Conservation (phyloP, 2,113 vertebrate genomes). For the Polypterus bichir region DNA sequence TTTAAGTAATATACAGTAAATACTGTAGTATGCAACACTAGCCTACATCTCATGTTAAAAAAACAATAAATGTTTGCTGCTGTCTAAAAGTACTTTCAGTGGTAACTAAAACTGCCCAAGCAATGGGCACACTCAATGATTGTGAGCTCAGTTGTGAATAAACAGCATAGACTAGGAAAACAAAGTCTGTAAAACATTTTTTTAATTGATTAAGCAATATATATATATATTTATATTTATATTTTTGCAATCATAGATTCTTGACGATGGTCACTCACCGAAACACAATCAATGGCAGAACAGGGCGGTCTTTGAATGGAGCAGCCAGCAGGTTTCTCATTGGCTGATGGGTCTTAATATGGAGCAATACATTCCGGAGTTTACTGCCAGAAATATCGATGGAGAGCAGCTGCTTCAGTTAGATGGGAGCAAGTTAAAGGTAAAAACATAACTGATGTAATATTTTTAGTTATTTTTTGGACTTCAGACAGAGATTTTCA, state of each 20-base stretch:
- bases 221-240: conserved; percentile 9
- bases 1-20: too few species aligned
- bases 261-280: conserved; percentile 68
- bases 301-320: conserved; percentile 73
- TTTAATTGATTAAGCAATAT: background rate
- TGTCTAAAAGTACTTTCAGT: too few species aligned
- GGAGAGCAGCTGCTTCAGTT: conserved; percentile 80
- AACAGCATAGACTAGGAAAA: background rate
- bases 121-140: background rate
- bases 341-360: conserved; percentile 81
- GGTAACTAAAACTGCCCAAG: too few species aligned
- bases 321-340: conserved; percentile 74
- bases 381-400: conserved; percentile 77
- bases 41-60: background rate
- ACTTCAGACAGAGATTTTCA: too few species aligned
- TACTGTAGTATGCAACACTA: too few species aligned
- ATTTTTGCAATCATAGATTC: conserved; percentile 49
- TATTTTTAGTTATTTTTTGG: too few species aligned
- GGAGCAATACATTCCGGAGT: conserved; percentile 79
- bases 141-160: background rate
- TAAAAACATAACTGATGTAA: conserved; percentile 33
- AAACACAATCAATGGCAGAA: conserved; percentile 70
- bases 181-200: background rate
- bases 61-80: too few species aligned
- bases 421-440: conserved; percentile 79